Base-by-base conservation (phyloP, 2,797 vertebrate genomes). In the Babyrousa celebensis region DNA sequence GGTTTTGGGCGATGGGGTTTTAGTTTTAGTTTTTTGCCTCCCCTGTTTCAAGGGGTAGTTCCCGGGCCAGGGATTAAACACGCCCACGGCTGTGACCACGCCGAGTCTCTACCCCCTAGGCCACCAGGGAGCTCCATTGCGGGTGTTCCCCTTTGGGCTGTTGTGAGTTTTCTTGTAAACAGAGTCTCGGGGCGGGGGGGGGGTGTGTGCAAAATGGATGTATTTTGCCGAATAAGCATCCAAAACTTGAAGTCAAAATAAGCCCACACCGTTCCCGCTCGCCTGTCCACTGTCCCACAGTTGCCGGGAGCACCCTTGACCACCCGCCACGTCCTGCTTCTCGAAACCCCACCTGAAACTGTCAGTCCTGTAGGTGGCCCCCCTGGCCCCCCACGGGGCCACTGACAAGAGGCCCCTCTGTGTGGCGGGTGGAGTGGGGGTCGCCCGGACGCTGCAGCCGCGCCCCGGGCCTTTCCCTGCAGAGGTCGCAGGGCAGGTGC, bases 301-400 rank as follows among this genome's bases (percentile, higher is more conserved):
- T 3, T 8, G 2, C 32, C 0, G 18, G 7, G 18, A 25, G 14
- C 23, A 1, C n/a, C 43, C 23, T 56, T 10, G 4, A 9, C 23
- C 12, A 20, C 58, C n/a, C 12, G 79, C 62, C 27, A 3, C 14
- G 12, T 52, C 58, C 32, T 67, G 36, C 32, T 25, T 43, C 27
- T 2, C 20, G 20, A 25, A 17, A 20, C 21, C 62, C 4, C 6
- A 21, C 10, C 14, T 18, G 40, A 65, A 62, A 1, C 70, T 1
- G 9, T 7, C 12, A 7, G 10, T 8, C 1, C 1, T 17, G 12
- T n/a, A 40, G 3, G 18, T 5, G 43, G 70, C 68, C 48, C 58
- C 4, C 36, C 36, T 36, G 3, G 36, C 36, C 36, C 36, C 78
- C 32, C 58, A 1, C 23, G 1, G 1, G 58, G 25, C 58, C 0